Conservation (phyloP, 2,888 invertebrate genomes). For the Conistra vaccinii region DNA sequence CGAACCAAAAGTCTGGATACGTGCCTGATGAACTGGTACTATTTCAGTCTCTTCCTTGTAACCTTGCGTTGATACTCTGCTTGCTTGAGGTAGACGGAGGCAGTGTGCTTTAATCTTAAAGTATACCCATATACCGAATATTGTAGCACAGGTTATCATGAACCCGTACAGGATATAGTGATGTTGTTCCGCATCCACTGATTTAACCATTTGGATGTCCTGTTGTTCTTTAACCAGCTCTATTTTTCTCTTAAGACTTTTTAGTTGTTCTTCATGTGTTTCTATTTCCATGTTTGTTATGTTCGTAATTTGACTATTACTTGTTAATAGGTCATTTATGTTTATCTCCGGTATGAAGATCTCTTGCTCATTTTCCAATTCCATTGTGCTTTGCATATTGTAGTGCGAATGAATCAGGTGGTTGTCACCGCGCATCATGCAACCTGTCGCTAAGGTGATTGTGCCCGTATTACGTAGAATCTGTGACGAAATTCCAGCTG, state of each 20-base stretch:
- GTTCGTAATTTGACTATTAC: not conserved
- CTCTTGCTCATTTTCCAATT: not conserved
- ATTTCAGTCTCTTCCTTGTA: not conserved
- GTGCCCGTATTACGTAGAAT: not conserved
- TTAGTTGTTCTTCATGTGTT: conserved; percentile 1
- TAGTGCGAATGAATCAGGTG: not conserved
- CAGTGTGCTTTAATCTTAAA: not conserved
- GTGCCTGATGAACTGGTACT: not conserved
- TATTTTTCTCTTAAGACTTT: not conserved
- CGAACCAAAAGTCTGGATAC: too few species aligned
- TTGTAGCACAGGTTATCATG: not conserved
- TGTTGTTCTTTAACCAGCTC: not conserved
- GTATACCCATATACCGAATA: not conserved
- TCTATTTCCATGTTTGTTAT: not conserved
- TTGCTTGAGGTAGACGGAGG: not conserved
- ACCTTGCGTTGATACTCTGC: not conserved
- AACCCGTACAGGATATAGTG: not conserved
- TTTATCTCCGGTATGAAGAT: not conserved
- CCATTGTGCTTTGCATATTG: not conserved
- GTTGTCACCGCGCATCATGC: not conserved
- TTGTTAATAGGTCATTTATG: not conserved
- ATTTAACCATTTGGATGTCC: not conserved
- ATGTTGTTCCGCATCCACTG: not conserved
- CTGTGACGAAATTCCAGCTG: too few species aligned
- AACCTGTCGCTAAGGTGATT: not conserved